Percentiles rank a stretch among this genome's conserved stretches.
Evolutionary conservation across 2,797 vertebrate genomes (phyloP).

Genomic region (Malacoctenus gilli): DNA sequence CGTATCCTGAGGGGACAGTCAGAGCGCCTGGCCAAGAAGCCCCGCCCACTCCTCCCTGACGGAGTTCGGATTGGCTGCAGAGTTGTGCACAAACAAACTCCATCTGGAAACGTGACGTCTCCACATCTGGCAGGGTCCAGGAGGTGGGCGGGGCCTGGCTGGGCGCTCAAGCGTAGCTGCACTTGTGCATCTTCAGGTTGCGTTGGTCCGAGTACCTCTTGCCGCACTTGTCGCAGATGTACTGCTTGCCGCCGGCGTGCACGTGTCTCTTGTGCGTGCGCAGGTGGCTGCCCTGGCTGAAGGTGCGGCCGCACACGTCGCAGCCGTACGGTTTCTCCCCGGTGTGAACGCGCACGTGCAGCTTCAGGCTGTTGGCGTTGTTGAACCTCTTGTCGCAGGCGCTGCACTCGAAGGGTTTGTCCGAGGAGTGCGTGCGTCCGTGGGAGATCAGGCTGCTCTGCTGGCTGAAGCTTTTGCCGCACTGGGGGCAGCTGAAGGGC

Average conservation of each 20-base stretch:
- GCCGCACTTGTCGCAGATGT: constrained; percentile 82
- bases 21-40: too few species aligned
- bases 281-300: constrained; percentile 78
- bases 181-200: constrained; percentile 82
- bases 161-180: constrained; percentile 70
- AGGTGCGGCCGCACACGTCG: constrained; percentile 75
- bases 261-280: constrained; percentile 76
- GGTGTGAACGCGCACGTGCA: constrained; percentile 79
- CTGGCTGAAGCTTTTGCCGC: constrained; percentile 82
- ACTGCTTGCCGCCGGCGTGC: constrained; percentile 82
- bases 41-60: too few species aligned
- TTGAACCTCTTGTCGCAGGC: constrained; percentile 80
- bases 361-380: constrained; percentile 81
- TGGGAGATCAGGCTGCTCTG: constrained; percentile 81
- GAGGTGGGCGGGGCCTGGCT: too few species aligned
- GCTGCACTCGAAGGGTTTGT: constrained; percentile 73
- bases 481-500: constrained; percentile 76
- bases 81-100: too few species aligned
- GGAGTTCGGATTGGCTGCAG: too few species aligned
- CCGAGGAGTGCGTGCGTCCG: constrained; percentile 75
- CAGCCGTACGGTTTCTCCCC: constrained; percentile 81
- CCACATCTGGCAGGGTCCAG: too few species aligned
- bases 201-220: constrained; percentile 81
- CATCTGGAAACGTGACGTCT: too few species aligned
- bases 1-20: too few species aligned